Base-by-base conservation (phyloP, 2,113 vertebrate genomes). In the Dissostichus mawsoni region DNA sequence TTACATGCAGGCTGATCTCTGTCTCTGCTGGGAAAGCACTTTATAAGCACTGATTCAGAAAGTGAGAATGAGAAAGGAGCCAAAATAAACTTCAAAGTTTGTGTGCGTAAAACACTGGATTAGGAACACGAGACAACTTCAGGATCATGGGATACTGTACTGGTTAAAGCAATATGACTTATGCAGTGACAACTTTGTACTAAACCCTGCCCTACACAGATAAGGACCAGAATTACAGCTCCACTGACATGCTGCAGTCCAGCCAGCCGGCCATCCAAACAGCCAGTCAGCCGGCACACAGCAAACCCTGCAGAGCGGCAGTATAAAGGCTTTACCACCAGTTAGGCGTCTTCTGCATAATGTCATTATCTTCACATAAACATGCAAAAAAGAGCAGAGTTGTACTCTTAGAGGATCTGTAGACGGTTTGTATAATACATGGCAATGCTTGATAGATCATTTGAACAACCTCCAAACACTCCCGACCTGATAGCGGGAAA, bases 161-260 rank as follows among this genome's bases (percentile, higher is more conserved):
- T 52, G 72, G 44, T 65, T 75, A 80, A 84, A 85, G 76, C 76
- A 84, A 79, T 76, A 86, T 63, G 72, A 73, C 45, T 20, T 61
- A 75, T 66, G 69, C 82, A 69, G 75, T 14, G 17, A 53, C 58
- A 59, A 55, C 11, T 33, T 18, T 18, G 57, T 51, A 70, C 61
- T 78, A 68, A 89, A 88, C 65, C 55, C 61, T 79, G 53, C 57
- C 59, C 80, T 70, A 68, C 74, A 75, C 70, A 77, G 69, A 87
- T 73, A 71, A 83, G 62, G 82, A 78, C 62, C 66, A 79, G 69
- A 82, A 78, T 87, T 81, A 86, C 70, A 85, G 70, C 20, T 78
- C 64, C 13, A 45, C 53, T 45, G 52, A 78, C 74, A 78, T 7
- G 14, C 73, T 83, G 87, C 78, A 62, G 84, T 81, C 61, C 65